Conservation (phyloP, 2,888 invertebrate species). For the Acrobasis repandana region DNA sequence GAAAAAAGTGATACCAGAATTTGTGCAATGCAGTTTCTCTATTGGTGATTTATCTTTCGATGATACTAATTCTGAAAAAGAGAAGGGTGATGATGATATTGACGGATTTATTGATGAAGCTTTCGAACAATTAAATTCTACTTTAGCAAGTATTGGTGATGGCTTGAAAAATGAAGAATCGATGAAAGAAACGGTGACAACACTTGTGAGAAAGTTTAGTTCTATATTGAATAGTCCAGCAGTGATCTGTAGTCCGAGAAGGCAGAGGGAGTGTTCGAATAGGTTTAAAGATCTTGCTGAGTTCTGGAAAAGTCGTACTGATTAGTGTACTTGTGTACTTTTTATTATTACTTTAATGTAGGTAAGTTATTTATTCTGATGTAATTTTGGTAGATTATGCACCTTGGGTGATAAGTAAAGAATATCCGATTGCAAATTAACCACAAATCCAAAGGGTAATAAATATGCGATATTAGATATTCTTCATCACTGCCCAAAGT, state of each 20-base stretch:
- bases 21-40: slow-evolving; percentile 67
- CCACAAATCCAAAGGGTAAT: too few relatives aligned
- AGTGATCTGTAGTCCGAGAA: slow-evolving; percentile 53
- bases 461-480: too few relatives aligned
- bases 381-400: not conserved
- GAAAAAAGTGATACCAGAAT: slow-evolving; percentile 48
- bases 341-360: too few relatives aligned
- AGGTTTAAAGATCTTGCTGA: slow-evolving; percentile 67
- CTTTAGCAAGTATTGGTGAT: slow-evolving; percentile 44
- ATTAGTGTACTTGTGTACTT: slow-evolving; percentile 22
- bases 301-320: slow-evolving; percentile 59
- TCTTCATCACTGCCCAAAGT: too few relatives aligned
- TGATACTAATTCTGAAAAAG: slow-evolving; percentile 50
- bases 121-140: slow-evolving; percentile 58
- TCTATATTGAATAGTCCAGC: slow-evolving; percentile 53
- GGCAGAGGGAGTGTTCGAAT: slow-evolving; percentile 56
- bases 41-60: slow-evolving; percentile 62
- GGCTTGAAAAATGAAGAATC: slow-evolving; percentile 43
- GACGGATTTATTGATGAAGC: slow-evolving; percentile 70
- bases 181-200: slow-evolving; percentile 61
- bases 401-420: too few relatives aligned
- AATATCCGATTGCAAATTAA: too few relatives aligned
- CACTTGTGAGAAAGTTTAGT: slow-evolving; percentile 65
- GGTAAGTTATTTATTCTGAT: slow-evolving; percentile 8
- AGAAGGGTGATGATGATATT: slow-evolving; percentile 52